These are phyloP conservation scores for Rhinoderma darwinii DNA, from an alignment of 2,113 vertebrate species.

Conservation along the genomic window DNA sequence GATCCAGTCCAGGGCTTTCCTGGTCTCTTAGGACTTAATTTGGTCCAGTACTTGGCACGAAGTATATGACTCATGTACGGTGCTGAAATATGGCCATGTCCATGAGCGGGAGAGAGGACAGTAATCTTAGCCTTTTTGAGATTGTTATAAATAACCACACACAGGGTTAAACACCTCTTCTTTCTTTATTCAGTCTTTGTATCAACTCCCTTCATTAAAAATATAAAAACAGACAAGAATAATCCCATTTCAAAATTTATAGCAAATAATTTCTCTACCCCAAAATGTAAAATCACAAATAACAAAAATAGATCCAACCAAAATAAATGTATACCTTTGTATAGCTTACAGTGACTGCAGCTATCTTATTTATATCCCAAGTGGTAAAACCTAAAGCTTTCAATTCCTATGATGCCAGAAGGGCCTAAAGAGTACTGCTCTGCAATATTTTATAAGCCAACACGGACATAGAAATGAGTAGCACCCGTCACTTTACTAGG, in stretches of 20 bases:
- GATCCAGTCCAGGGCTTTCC: no score
- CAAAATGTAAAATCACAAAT: slow-evolving; percentile 39
- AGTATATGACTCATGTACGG: no score
- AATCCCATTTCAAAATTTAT: slow-evolving; percentile 32
- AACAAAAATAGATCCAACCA: slow-evolving; percentile 55
- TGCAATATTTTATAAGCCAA: slow-evolving; percentile 22
- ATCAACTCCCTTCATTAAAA: slow-evolving; percentile 46
- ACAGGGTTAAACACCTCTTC: slow-evolving; percentile 46
- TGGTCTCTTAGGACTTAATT: no score
- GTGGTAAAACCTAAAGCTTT: slow-evolving; percentile 56
- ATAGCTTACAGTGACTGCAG: slow-evolving; percentile 30
- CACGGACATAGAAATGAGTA: not conserved
- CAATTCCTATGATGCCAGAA: slow-evolving; percentile 8
- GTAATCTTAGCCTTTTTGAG: not conserved
- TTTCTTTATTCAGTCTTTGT: slow-evolving; percentile 54
- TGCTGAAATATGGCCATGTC: no score
- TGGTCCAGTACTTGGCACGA: no score
- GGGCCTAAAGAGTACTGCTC: slow-evolving; percentile 7
- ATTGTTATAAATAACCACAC: slow-evolving; percentile 23
- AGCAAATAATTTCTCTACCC: slow-evolving; percentile 43
- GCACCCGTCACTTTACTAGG: slow-evolving; percentile 14
- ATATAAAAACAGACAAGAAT: slow-evolving; percentile 43
- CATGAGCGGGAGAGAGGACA: no score
- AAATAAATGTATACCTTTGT: slow-evolving; percentile 33
- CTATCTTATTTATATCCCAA: slow-evolving; percentile 36